Evolutionary conservation across 1,140 invertebrate species (phyloP), one percentile per base, ranked within the genome.

Genomic region (Lethocerus indicus): DNA sequence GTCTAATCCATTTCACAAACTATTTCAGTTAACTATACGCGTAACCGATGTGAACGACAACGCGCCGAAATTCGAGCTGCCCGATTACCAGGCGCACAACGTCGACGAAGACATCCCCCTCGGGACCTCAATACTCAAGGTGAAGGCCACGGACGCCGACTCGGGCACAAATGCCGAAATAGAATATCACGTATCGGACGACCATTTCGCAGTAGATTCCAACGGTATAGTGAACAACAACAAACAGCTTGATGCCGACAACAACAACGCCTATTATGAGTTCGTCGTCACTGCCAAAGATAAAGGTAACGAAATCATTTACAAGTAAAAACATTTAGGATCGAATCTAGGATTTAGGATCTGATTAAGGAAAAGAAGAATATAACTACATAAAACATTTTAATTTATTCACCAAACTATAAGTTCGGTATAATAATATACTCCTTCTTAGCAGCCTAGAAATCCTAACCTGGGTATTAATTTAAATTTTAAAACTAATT

Each of bases 21-120:
- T 44, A 60, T 71, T 70, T 27, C 60, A 91, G 87, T 64, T 91
- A 16, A 90, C 86, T 5, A 90, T 90, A 52, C 73, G 84, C 40
- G 87, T 91, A 1, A 87, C 87, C n/a, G 90, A 94, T 66, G 88
- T 93, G 1, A 93, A 94, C 58, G 89, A 92, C 62, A 90, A 92
- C 63, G 85, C 86, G 3, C 89, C 90, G 0, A 91, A 92, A 63
- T 94, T 94, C 60, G 89, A 93, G 64, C 64, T 94, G 37, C 90
- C 90, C 1, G 89, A 94, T 65, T 94, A 94, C 62, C 89, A 94
- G 68, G 87, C 87, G 1, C 87, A 92, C 63, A 93, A 93, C 62
- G 83, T 94, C 3, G 87, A 92, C 59, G 90, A 94, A 69, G 89
- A 94, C 60, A 86, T 93, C 54, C 78, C 87, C 0, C 71, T 90